phyloP scores from a whole-genome alignment of 2,113 vertebrate genomes.

The Rana temporaria region DNA sequence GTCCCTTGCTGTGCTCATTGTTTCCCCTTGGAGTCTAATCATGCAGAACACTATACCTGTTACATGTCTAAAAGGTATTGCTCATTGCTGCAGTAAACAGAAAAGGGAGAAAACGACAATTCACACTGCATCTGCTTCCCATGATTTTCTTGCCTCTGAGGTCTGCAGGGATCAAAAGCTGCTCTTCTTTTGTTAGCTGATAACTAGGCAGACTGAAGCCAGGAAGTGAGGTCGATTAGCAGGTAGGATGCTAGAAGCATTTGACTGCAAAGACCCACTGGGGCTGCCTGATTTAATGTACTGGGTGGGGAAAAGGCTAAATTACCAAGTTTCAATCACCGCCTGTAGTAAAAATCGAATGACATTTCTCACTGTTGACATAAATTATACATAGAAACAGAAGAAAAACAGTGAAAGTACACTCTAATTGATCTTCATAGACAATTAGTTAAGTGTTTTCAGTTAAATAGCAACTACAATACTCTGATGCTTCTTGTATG shows the following conservation, averaged over 20 bases:
- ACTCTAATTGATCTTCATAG: conserved; percentile 57
- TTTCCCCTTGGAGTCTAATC: conserved; percentile 60
- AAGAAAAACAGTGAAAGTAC: conserved; percentile 65
- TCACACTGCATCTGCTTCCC: conserved; percentile 64
- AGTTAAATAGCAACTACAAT: conserved; percentile 50
- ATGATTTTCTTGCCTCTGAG: conserved; percentile 65
- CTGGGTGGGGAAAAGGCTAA: conserved; percentile 71
- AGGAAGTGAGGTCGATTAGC: conserved; percentile 78
- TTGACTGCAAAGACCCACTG: conserved; percentile 71
- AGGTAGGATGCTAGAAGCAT: conserved; percentile 73
- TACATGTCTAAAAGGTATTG: conserved; percentile 62
- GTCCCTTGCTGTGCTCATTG: conserved; percentile 66
- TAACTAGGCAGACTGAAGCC: conserved; percentile 72
- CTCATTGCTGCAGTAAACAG: conserved; percentile 61
- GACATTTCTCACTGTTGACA: conserved; percentile 69
- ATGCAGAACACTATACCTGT: conserved; percentile 67
- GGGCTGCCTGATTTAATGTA: conserved; percentile 76
- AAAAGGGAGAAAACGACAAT: conserved; percentile 53
- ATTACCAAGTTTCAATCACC: conserved; percentile 78
- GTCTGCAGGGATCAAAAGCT: conserved; percentile 66
- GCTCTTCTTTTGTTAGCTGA: conserved; percentile 70
- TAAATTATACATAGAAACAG: conserved; percentile 77
- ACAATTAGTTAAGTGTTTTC: conserved; percentile 59
- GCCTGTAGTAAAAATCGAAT: conserved; percentile 76
- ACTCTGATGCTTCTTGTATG: background rate